Base-by-base conservation (phyloP, 1,140 invertebrate genomes). In the Latrodectus geometricus region DNA sequence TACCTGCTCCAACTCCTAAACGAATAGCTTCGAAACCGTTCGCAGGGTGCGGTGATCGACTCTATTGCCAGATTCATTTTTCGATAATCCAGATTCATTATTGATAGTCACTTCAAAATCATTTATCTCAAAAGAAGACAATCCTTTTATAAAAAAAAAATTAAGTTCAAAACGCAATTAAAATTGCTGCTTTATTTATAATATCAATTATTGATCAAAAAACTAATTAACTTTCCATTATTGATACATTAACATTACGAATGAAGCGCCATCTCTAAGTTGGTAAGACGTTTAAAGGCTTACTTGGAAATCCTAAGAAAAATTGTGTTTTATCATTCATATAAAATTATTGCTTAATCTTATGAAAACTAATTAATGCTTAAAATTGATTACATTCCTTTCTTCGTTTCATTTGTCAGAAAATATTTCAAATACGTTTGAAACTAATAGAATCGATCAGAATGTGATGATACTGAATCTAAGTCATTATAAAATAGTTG, bases 21-120 rank as follows among this genome's bases (percentile, higher is more conserved):
- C 35, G 52, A 83, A 70, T 68, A 56, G 48, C 52, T 74, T 74
- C 70, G 70, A 65, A 61, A 74, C 69, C 68, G 79, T 83, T 83
- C 80, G 80, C 50, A 74, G 80, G 80, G 80, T 83, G 80, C 80
- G 80, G 80, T 83, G 80, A 74, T 83, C 74, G 80, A 83, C 69
- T 48, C 70, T 68, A 35, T 83, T 83, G 80, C 80, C 80, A 83
- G 21, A n/a, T 49, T 8, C 0, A 23, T 73, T 52, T 56, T 70
- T 70, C 68, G 12, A 23, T 17, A 70, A 70, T 70, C 11, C 20
- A 70, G 68, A 17, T 70, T 12, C 4, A 23, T 12, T 70, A 5
- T 70, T 70, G 0, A 35, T 65, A 15, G 12, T 65, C 61, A 65
- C 61, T 15, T 65, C n/a, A 15, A n/a, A 7, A n/a, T 65, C 61